Percentiles rank a stretch among this genome's conserved stretches.
Conservation (phyloP, 2,888 invertebrate species). For the Hemicrepidius hirtus region DNA sequence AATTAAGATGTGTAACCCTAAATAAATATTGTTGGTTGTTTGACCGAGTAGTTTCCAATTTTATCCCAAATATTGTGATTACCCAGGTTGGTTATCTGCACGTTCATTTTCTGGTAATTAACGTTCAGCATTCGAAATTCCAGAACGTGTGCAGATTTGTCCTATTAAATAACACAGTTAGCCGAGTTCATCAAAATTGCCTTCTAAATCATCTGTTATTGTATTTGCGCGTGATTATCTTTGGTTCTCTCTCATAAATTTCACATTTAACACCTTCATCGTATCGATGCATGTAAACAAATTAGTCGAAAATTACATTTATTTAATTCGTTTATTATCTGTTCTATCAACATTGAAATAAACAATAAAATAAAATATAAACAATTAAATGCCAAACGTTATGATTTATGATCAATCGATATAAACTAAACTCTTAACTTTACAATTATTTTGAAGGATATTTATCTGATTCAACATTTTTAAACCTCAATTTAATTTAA, state of each 20-base stretch:
- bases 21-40: too few species aligned
- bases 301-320: neutral
- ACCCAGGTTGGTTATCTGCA: too few species aligned
- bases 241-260: conserved; percentile 22
- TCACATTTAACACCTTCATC: conserved; percentile 29
- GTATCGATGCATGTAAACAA: conserved; percentile 10
- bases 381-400: too few species aligned
- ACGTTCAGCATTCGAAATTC: too few species aligned
- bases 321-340: neutral
- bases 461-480: neutral
- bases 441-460: neutral
- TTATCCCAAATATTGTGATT: too few species aligned
- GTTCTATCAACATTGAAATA: neutral
- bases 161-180: conserved; percentile 12
- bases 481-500: neutral
- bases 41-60: too few species aligned
- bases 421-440: too few species aligned
- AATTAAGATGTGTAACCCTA: too few species aligned
- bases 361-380: too few species aligned
- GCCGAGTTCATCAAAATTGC: conserved; percentile 23
- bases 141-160: neutral
- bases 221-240: conserved; percentile 20
- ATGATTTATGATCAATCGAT: too few species aligned
- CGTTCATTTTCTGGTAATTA: too few species aligned
- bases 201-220: conserved; percentile 30